Percentiles rank a stretch among this genome's conserved stretches.
Evolutionary conservation across 2,888 invertebrate species (phyloP).

Genomic region (Timema cristinae): DNA sequence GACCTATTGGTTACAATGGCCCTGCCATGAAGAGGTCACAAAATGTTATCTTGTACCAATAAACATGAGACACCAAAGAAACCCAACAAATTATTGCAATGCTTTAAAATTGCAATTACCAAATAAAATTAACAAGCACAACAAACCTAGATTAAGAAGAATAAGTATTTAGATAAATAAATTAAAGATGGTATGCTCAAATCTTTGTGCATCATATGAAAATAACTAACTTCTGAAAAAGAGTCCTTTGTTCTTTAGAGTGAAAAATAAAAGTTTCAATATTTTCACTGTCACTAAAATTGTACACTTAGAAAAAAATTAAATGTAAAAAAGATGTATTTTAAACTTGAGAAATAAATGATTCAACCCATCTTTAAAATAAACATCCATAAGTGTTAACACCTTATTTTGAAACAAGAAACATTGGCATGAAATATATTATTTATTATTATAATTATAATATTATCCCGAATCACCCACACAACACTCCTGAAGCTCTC

Average conservation of each 20-base stretch:
- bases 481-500: constrained; percentile 24
- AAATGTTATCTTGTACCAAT: neutral
- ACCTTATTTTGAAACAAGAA: constrained; percentile 20
- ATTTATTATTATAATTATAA: constrained; percentile 16
- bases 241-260: too few relatives aligned
- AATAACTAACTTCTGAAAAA: too few relatives aligned
- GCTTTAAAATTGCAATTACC: too few relatives aligned
- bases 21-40: too few relatives aligned
- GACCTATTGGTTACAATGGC: too few relatives aligned
- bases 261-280: too few relatives aligned
- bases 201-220: neutral
- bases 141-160: neutral
- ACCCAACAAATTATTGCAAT: neutral
- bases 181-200: neutral
- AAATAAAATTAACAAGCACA: neutral
- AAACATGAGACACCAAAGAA: neutral
- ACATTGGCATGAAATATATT: constrained; percentile 29
- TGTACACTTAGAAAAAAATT: too few relatives aligned
- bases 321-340: too few relatives aligned
- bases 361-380: too few relatives aligned
- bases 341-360: too few relatives aligned
- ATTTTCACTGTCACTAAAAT: too few relatives aligned
- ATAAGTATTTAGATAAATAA: neutral
- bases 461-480: constrained; percentile 15
- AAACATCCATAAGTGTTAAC: neutral